Percentiles rank a stretch among this genome's conserved stretches.
Evolutionary conservation across 2,888 invertebrate genomes (phyloP).

Genomic region (Stenichneumon culpator): DNA sequence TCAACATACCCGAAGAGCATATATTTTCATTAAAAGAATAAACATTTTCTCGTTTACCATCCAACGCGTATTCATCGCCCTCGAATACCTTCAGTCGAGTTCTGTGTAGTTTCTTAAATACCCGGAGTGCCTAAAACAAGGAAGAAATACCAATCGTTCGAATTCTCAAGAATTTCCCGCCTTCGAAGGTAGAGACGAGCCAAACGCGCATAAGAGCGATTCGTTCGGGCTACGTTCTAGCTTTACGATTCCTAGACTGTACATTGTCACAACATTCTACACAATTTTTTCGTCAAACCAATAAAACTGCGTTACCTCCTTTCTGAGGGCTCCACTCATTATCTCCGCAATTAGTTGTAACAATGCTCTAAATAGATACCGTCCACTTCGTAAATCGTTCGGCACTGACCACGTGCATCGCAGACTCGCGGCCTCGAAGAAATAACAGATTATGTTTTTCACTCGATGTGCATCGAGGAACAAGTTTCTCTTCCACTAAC

Average conservation of each 20-base stretch:
- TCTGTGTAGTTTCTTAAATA: slow-evolving; percentile 91
- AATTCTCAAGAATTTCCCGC: slow-evolving; percentile 29
- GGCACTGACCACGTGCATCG: slow-evolving; percentile 22
- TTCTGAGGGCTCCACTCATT: slow-evolving; percentile 71
- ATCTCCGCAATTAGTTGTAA: slow-evolving; percentile 9
- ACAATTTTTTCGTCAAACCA: neutral
- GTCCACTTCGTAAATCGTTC: slow-evolving; percentile 7
- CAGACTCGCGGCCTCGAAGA: slow-evolving; percentile 4
- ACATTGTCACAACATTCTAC: slow-evolving; percentile 14
- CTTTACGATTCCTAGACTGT: neutral
- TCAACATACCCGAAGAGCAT: neutral
- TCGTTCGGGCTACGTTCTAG: neutral
- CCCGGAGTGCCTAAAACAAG: slow-evolving; percentile 87
- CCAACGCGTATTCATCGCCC: slow-evolving; percentile 88
- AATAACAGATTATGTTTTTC: neutral
- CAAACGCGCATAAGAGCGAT: slow-evolving; percentile 10
- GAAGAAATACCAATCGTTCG: slow-evolving; percentile 42
- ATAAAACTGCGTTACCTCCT: slow-evolving; percentile 64
- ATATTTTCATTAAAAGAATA: neutral
- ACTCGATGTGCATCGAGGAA: neutral
- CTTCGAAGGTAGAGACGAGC: neutral
- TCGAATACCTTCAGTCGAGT: slow-evolving; percentile 89
- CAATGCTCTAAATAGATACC: slow-evolving; percentile 10
- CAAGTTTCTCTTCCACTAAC: neutral
- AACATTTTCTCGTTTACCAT: slow-evolving; percentile 76